These are phyloP conservation scores for Mastacembelus armatus DNA, from an alignment of 2,797 vertebrate genomes.

Conservation along the genomic window DNA sequence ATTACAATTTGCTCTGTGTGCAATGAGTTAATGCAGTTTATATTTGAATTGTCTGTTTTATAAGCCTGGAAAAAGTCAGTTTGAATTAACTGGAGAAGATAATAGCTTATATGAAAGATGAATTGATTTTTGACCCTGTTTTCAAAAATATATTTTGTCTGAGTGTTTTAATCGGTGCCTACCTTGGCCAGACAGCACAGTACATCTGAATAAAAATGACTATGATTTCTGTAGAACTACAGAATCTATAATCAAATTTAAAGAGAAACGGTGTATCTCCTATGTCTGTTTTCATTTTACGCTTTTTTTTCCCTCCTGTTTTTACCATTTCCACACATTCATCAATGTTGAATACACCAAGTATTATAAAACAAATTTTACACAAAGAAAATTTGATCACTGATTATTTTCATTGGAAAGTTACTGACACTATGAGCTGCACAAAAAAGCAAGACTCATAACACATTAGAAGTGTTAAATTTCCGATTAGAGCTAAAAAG, in stretches of 20 bases:
- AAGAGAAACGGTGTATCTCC: conserved; percentile 21
- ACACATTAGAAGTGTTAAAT: conserved; percentile 47
- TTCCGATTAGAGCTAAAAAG: conserved; percentile 13
- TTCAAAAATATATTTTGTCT: conserved; percentile 25
- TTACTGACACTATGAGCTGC: conserved; percentile 43
- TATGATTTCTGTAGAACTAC: conserved; percentile 39
- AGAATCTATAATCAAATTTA: conserved; percentile 61
- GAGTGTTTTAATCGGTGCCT: not conserved
- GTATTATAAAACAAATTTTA: conserved; percentile 44
- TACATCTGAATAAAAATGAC: conserved; percentile 10
- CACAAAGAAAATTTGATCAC: conserved; percentile 38
- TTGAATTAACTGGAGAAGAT: not conserved
- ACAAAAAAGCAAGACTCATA: conserved; percentile 20
- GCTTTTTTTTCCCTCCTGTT: conserved; percentile 49
- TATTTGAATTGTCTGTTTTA: conserved; percentile 28
- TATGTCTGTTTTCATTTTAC: conserved; percentile 5
- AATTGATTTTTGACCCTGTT: conserved; percentile 35
- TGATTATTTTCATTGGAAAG: conserved; percentile 40
- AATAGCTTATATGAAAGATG: conserved; percentile 19
- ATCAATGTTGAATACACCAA: conserved; percentile 56
- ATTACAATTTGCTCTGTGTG: conserved; percentile 25
- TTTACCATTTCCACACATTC: conserved; percentile 66
- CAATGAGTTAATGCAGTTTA: conserved; percentile 18
- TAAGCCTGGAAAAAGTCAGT: conserved; percentile 7
- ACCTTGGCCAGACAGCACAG: conserved; percentile 9